Percentiles rank a stretch among this genome's conserved stretches.
Conservation (phyloP, 1,140 invertebrate genomes). For the Phenacoccus solenopsis region DNA sequence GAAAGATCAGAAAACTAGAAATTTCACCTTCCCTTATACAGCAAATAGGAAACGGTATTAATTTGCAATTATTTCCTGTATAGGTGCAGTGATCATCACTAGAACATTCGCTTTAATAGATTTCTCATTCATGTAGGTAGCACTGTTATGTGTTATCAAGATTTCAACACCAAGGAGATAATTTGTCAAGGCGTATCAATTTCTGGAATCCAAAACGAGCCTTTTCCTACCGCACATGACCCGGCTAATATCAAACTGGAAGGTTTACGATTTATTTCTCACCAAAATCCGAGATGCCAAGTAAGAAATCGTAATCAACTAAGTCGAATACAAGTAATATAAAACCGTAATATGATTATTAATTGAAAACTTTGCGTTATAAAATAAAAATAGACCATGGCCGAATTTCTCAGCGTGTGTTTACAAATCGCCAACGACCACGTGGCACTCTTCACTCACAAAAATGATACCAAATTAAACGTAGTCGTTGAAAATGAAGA, state of each 20-base stretch:
- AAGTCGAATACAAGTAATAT: too few species aligned
- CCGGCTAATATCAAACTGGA: neutral
- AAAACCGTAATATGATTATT: too few species aligned
- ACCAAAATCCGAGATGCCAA: neutral
- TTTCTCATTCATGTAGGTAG: neutral
- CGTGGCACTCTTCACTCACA: neutral
- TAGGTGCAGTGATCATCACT: neutral
- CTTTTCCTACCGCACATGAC: neutral
- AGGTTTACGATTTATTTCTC: neutral
- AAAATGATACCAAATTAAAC: neutral
- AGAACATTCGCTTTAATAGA: neutral
- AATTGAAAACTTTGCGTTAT: neutral
- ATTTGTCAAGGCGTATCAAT: neutral
- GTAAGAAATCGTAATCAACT: neutral
- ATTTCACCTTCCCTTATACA: neutral
- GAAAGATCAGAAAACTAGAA: neutral
- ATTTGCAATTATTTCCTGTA: neutral
- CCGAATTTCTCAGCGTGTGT: neutral
- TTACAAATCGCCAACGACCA: neutral
- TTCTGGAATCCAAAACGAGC: neutral
- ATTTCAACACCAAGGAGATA: neutral
- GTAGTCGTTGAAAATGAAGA: neutral
- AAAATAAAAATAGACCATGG: neutral
- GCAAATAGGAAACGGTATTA: neutral
- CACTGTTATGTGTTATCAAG: neutral